Base-by-base conservation (phyloP, 2,888 invertebrate genomes). In the Thecophora atra region DNA sequence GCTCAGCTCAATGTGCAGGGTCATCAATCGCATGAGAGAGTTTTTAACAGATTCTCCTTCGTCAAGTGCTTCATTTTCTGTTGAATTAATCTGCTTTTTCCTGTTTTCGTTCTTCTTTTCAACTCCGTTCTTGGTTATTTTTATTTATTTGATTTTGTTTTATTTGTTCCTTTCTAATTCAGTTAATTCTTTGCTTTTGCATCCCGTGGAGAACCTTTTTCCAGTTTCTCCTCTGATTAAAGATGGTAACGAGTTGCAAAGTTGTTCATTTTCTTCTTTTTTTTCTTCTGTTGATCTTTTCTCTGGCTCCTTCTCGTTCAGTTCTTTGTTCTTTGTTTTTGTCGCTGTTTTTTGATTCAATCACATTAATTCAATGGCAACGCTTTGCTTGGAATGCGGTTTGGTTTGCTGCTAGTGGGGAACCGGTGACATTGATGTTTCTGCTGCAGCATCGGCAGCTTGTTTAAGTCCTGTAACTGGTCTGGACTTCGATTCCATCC, bases 301-400 rank as follows among this genome's bases (percentile, higher is more conserved):
- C 28, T 47, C 15, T 19, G 17, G 7, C 47, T 13, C 11, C 24
- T 51, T 47, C 24, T 6, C 4, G 13, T 30, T 30, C n/a, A 1
- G 30, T 37, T 67, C 24, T 56, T 42, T 60, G 1, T 0, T 30
- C 7, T 47, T 47, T 19, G 28, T n/a, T 62, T 1, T 62, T 30
- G 1, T 66, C 54, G n/a, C 28, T 67, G n/a, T 28, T 21, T 37
- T 58, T 24, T 26, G 44, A 2, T 47, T 60, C 44, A n/a, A n/a
- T n/a, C 58, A 17, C n/a, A n/a, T 7, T 60, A 60, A 62, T 62
- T 60, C 62, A 30, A 62, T 60, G 69, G 60, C 60, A 69, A 69
- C 28, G 60, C 17, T 69, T 69, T 30, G 28, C 15, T n/a, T 11
- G 30, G 30, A 69, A 69, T 69, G 69, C 62, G 13, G 60, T 56